These are phyloP conservation scores for Podarcis raffonei DNA, from an alignment of 2,113 vertebrate species.

Conservation along the genomic window DNA sequence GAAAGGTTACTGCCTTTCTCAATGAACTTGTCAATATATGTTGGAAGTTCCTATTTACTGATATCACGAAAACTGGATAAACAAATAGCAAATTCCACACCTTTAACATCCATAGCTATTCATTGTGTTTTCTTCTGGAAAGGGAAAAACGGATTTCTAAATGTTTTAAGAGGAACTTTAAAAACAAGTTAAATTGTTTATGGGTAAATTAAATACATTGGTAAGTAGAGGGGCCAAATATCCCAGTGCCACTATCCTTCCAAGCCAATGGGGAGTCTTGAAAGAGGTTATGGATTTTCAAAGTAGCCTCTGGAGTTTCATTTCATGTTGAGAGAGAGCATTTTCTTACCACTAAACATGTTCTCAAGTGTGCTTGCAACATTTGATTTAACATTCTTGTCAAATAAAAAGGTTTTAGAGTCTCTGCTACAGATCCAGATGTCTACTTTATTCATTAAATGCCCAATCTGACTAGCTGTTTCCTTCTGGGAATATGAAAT, in stretches of 20 bases:
- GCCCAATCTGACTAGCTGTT: slow-evolving; percentile 20
- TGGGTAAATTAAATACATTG: slow-evolving; percentile 23
- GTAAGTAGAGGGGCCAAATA: slow-evolving; percentile 34
- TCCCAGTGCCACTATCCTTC: background rate
- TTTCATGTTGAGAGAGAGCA: slow-evolving; percentile 32
- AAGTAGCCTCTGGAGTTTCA: slow-evolving; percentile 43
- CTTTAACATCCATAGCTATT: slow-evolving; percentile 7
- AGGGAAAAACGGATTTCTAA: background rate
- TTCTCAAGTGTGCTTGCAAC: slow-evolving; percentile 41
- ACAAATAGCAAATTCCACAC: background rate
- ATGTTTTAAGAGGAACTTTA: slow-evolving; percentile 28
- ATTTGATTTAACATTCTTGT: slow-evolving; percentile 30
- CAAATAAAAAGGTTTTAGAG: slow-evolving; percentile 41
- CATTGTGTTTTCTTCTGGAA: slow-evolving; percentile 15
- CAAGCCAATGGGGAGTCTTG: slow-evolving; percentile 13
- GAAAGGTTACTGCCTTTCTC: background rate
- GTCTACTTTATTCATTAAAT: slow-evolving; percentile 41
- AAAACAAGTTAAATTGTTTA: slow-evolving; percentile 41
- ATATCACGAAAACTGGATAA: background rate
- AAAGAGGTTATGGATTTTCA: slow-evolving; percentile 42
- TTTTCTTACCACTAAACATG: slow-evolving; percentile 16
- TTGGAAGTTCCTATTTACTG: background rate
- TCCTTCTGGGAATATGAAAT: background rate
- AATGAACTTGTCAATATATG: background rate
- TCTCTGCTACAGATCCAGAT: background rate